A percentile compares a stretch with the other conserved stretches of the same genome.
phyloP scores from a whole-genome alignment of 2,888 invertebrate genomes.

The Timandra comae region DNA sequence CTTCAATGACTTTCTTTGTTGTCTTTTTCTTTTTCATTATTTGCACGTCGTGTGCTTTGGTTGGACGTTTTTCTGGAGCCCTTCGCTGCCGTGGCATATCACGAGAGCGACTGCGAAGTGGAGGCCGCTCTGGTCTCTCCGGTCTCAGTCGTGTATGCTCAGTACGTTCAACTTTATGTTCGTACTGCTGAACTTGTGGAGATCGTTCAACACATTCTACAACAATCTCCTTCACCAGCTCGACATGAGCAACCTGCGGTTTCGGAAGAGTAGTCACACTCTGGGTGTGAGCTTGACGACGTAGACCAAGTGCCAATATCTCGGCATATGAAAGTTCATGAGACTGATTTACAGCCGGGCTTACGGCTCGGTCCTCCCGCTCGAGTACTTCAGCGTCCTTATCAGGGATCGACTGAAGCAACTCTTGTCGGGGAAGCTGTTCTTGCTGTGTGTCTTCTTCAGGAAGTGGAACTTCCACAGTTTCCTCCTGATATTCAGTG shows the following conservation, averaged over 20 bases:
- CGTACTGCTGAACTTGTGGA: constrained; percentile 29
- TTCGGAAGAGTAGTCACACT: constrained; percentile 45
- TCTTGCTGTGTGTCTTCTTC: no score
- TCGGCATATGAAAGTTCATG: constrained; percentile 84
- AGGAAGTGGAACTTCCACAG: constrained; percentile 17
- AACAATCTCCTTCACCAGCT: constrained; percentile 51
- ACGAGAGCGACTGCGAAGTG: constrained; percentile 52
- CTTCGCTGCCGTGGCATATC: constrained; percentile 60
- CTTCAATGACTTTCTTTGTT: constrained; percentile 57
- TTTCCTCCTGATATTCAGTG: constrained; percentile 27
- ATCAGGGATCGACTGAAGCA: no score
- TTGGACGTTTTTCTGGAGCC: constrained; percentile 54
- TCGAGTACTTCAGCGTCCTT: no score
- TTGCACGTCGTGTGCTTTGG: constrained; percentile 52
- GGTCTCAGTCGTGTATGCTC: constrained; percentile 27
- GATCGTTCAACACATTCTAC: constrained; percentile 47
- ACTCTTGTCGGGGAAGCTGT: no score
- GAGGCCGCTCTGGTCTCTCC: constrained; percentile 38
- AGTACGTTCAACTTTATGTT: constrained; percentile 32
- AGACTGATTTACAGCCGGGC: constrained; percentile 52
- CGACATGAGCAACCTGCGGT: constrained; percentile 58
- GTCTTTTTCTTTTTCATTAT: constrained; percentile 56
- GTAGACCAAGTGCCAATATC: constrained; percentile 81
- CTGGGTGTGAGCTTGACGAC: constrained; percentile 43
- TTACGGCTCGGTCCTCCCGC: constrained; percentile 35